phyloP scores from a whole-genome alignment of 2,113 vertebrate genomes.

The Pseudolaguvia tuberculata region DNA sequence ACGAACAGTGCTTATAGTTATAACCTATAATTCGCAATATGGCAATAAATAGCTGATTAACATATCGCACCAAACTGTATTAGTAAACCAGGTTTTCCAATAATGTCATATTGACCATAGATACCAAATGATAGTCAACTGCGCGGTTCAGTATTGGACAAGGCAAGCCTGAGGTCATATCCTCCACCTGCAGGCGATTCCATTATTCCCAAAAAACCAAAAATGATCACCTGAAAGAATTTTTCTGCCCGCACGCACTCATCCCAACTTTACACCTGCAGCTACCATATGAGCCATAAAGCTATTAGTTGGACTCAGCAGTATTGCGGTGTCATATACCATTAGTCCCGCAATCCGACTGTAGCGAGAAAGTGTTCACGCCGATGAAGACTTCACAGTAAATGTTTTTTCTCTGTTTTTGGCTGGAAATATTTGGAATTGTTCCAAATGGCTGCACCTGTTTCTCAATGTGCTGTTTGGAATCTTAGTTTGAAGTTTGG shows the following conservation, averaged over 20 bases:
- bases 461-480: background rate
- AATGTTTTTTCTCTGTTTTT: background rate
- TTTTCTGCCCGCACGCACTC: background rate
- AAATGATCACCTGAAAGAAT: no score
- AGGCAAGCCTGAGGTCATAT: no score
- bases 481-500: background rate
- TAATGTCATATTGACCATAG: no score
- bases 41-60: no score
- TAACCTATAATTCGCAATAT: no score
- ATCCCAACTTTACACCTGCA: background rate
- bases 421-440: background rate
- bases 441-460: constrained; percentile 1
- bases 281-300: background rate
- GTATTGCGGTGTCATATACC: background rate
- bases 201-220: no score
- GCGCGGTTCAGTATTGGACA: no score
- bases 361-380: background rate
- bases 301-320: background rate
- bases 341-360: background rate
- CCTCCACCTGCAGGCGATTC: no score
- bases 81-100: no score
- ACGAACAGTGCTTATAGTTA: no score
- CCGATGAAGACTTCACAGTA: constrained; percentile 8
- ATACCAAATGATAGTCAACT: no score
- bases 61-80: no score